Percentiles rank a stretch among this genome's conserved stretches.
These are phyloP conservation scores for Aramus guarauna DNA, from an alignment of 2,113 vertebrate species.

Conservation along the genomic window DNA sequence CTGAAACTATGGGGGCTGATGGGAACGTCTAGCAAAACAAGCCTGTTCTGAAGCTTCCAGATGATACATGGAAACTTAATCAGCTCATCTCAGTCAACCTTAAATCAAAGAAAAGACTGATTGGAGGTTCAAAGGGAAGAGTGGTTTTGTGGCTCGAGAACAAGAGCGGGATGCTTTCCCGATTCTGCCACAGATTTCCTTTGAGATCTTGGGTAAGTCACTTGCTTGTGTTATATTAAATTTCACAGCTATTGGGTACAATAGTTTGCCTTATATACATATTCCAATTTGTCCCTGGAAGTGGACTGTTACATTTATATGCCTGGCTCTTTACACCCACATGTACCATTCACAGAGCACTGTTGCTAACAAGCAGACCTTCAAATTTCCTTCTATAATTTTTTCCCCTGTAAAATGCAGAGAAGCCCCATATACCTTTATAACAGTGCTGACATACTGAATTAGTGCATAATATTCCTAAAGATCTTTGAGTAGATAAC, in stretches of 20 bases:
- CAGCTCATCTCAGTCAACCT: slow-evolving; percentile 58
- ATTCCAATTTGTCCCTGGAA: slow-evolving; percentile 4
- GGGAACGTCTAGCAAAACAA: slow-evolving; percentile 68
- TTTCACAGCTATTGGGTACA: slow-evolving; percentile 8
- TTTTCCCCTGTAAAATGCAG: not conserved
- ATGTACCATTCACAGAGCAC: not conserved
- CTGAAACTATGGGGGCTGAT: slow-evolving; percentile 66
- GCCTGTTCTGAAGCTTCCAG: slow-evolving; percentile 53
- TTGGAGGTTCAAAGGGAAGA: slow-evolving; percentile 58
- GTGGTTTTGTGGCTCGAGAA: slow-evolving; percentile 47
- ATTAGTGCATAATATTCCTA: not conserved
- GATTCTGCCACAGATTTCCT: slow-evolving; percentile 50
- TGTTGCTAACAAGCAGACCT: not conserved
- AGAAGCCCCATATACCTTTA: not conserved
- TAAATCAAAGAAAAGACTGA: slow-evolving; percentile 62
- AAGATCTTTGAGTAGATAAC: not conserved
- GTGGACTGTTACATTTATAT: not conserved
- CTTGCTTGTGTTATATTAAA: slow-evolving; percentile 40
- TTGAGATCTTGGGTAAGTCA: slow-evolving; percentile 45
- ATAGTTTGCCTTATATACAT: not conserved
- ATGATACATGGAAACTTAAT: slow-evolving; percentile 62
- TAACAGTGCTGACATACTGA: not conserved
- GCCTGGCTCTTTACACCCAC: not conserved
- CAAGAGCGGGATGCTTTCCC: slow-evolving; percentile 24
- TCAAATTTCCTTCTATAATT: not conserved